phyloP scores from a whole-genome alignment of 1,140 invertebrate genomes.

The Drosophila pseudoananassae region DNA sequence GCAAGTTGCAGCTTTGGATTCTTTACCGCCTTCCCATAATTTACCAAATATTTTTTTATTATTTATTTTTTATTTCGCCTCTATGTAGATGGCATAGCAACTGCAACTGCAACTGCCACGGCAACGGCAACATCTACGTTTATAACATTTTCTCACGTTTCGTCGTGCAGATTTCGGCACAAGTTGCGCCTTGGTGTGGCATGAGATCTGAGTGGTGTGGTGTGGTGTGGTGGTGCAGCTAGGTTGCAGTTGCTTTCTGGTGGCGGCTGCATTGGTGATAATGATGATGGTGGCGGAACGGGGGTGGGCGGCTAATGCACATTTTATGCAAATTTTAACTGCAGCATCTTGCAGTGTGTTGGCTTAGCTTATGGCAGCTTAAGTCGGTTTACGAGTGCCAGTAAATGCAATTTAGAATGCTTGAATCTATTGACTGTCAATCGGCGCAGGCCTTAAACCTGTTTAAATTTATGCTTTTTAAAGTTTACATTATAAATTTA shows the following conservation, averaged over 20 bases:
- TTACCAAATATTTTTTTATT: slow-evolving; percentile 74
- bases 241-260: slow-evolving; percentile 20
- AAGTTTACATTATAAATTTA: slow-evolving; percentile 10
- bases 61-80: slow-evolving; percentile 54
- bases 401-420: slow-evolving; percentile 50
- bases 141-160: slow-evolving; percentile 82
- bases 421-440: slow-evolving; percentile 39
- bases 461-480: slow-evolving; percentile 31
- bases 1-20: slow-evolving; percentile 62
- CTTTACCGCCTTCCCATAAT: slow-evolving; percentile 76
- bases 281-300: slow-evolving; percentile 52
- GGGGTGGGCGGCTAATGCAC: slow-evolving; percentile 72
- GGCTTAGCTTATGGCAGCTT: slow-evolving; percentile 38
- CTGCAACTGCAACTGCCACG: slow-evolving; percentile 31
- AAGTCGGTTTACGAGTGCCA: slow-evolving; percentile 56
- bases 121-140: slow-evolving; percentile 19
- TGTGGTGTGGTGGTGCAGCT: slow-evolving; percentile 2
- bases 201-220: slow-evolving; percentile 23
- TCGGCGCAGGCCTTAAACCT: slow-evolving; percentile 41
- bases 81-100: slow-evolving; percentile 50
- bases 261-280: slow-evolving; percentile 36
- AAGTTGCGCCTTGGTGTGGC: slow-evolving; percentile 74
- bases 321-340: slow-evolving; percentile 74
- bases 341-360: slow-evolving; percentile 28
- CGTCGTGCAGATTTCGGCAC: slow-evolving; percentile 77